These are phyloP conservation scores for Planiliza haematocheilus DNA, from an alignment of 2,113 vertebrate genomes.

Conservation along the genomic window DNA sequence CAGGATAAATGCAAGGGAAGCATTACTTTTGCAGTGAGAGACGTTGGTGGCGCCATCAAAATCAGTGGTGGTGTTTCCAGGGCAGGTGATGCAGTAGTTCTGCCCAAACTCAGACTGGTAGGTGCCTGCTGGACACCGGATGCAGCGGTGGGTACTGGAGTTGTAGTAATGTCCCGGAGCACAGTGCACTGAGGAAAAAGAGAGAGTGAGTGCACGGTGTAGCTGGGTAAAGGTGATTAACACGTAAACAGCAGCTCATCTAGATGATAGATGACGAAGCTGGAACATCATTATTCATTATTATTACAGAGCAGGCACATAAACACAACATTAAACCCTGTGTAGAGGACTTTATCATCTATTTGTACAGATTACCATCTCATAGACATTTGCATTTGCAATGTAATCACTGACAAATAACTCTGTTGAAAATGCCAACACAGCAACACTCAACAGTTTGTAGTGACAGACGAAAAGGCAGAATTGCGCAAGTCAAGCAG, in stretches of 20 bases:
- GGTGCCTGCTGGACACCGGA: constrained; percentile 92
- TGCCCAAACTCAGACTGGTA: constrained; percentile 95
- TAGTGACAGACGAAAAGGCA: too few relatives aligned
- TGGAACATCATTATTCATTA: background rate
- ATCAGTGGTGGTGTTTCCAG: constrained; percentile 96
- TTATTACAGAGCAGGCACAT: constrained; percentile 9
- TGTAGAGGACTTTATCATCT: background rate
- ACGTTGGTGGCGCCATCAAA: constrained; percentile 95
- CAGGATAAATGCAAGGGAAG: background rate
- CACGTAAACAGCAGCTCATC: background rate
- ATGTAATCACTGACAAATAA: constrained; percentile 25
- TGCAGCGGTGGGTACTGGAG: constrained; percentile 93
- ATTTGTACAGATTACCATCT: background rate
- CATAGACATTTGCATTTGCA: constrained; percentile 2
- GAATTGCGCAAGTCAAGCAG: too few relatives aligned
- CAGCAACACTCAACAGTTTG: too few relatives aligned
- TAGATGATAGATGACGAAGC: constrained; percentile 8
- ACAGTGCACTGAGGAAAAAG: constrained; percentile 88
- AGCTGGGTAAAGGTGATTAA: constrained; percentile 4
- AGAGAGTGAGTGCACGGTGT: background rate
- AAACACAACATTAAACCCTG: constrained; percentile 8
- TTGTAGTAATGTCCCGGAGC: constrained; percentile 97
- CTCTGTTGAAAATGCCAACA: too few relatives aligned
- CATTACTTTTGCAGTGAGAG: constrained; percentile 95
- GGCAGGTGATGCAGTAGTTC: constrained; percentile 95